phyloP scores from a whole-genome alignment of 2,797 vertebrate genomes.

The Capromys pilorides region DNA sequence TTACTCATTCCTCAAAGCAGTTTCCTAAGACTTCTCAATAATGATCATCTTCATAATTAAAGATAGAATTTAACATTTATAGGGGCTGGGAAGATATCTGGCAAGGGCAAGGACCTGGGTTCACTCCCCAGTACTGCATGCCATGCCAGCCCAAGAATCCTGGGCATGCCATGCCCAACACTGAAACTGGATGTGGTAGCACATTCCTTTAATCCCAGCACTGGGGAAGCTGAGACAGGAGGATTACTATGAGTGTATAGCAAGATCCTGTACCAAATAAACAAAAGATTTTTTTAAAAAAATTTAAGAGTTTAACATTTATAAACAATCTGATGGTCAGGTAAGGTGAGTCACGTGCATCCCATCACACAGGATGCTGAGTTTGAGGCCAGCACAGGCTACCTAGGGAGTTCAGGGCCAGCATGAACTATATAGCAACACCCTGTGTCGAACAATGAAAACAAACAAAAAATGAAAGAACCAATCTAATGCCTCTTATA shows the following conservation, averaged over 20 bases:
- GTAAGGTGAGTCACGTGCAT: background rate
- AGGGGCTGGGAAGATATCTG: too few species aligned
- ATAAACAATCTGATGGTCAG: background rate
- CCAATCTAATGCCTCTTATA: background rate
- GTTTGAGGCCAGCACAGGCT: background rate
- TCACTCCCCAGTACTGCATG: too few species aligned
- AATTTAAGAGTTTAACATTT: slow-evolving; percentile 1
- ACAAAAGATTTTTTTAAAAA: too few species aligned
- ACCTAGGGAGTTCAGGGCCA: background rate
- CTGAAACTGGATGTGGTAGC: too few species aligned
- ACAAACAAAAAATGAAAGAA: background rate
- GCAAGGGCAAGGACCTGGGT: too few species aligned
- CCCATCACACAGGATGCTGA: background rate
- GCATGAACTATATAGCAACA: background rate
- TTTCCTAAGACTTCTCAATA: background rate
- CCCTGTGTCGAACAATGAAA: background rate
- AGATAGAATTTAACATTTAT: slow-evolving; percentile 26
- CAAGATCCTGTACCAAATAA: too few species aligned
- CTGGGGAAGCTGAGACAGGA: too few species aligned
- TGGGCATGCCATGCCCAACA: too few species aligned
- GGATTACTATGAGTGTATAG: too few species aligned
- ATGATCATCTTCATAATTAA: slow-evolving; percentile 5
- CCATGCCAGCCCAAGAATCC: too few species aligned
- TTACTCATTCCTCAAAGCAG: slow-evolving; percentile 25
- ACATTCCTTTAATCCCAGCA: too few species aligned